Evolutionary conservation across 2,113 vertebrate genomes (phyloP).

Genomic region (Pseudopodoces humilis): DNA sequence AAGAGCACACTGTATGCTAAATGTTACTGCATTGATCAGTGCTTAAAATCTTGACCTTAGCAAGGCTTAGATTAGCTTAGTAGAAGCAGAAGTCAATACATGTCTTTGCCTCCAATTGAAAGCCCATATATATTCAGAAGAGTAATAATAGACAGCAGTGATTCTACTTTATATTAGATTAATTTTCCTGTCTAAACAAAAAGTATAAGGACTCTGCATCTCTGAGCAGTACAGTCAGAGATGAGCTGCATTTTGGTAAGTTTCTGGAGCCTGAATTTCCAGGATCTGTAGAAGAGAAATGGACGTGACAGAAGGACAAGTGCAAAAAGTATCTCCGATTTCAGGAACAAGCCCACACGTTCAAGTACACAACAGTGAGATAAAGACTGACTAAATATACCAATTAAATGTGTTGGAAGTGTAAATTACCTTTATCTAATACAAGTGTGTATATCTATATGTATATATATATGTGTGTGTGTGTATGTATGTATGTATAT

Average conservation of each 20-base stretch:
- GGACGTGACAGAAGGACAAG: not conserved
- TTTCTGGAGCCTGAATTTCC: not conserved
- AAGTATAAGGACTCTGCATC: not conserved
- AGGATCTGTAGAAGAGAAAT: not conserved
- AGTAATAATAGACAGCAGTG: not conserved
- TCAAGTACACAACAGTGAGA: not conserved
- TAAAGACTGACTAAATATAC: not conserved
- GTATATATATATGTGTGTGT: no score
- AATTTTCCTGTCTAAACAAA: not conserved
- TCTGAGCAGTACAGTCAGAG: not conserved
- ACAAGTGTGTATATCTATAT: no score
- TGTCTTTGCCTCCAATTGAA: not conserved
- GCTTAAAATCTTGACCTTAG: not conserved
- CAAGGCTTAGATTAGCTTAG: not conserved
- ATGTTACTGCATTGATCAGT: not conserved
- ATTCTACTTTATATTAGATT: not conserved
- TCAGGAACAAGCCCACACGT: not conserved
- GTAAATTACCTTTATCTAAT: not conserved
- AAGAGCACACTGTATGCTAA: not conserved
- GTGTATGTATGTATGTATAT: not conserved
- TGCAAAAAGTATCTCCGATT: not conserved
- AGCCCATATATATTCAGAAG: not conserved
- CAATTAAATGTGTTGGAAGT: not conserved
- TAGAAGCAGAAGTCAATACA: not conserved
- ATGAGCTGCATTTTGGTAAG: not conserved